These are phyloP conservation scores for Lacerta bilineata DNA, from an alignment of 2,797 vertebrate genomes.

Conservation along the genomic window DNA sequence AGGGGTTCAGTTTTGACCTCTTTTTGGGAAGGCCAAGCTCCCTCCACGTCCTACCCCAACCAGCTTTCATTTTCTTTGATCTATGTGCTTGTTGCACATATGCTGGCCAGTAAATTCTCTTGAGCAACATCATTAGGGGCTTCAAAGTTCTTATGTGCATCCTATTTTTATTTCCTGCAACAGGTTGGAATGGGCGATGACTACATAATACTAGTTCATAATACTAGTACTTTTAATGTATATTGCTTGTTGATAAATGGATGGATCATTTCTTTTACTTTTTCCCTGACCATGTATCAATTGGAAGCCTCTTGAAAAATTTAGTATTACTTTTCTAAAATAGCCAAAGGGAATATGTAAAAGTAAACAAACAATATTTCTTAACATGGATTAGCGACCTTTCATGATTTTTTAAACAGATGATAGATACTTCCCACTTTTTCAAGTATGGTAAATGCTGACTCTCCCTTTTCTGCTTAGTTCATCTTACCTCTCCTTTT, in stretches of 20 bases:
- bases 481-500: neutral
- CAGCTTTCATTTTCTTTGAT: conserved; percentile 77
- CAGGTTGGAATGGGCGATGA: conserved; percentile 61
- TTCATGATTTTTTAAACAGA: neutral
- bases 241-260: neutral
- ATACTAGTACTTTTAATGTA: conserved; percentile 41
- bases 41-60: conserved; percentile 45
- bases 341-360: neutral
- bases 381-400: neutral
- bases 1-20: no score
- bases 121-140: conserved; percentile 70
- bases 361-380: neutral
- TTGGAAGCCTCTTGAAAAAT: conserved; percentile 17
- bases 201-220: conserved; percentile 41
- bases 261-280: neutral
- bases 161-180: conserved; percentile 65
- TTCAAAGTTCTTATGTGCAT: conserved; percentile 73
- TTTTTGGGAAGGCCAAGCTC: no score
- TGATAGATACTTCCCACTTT: neutral
- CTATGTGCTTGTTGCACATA: conserved; percentile 76
- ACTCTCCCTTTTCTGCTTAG: neutral
- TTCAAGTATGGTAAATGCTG: neutral
- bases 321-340: conserved; percentile 27
- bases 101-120: conserved; percentile 71
- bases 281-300: neutral